These are phyloP conservation scores for Verasper variegatus DNA, from an alignment of 2,113 vertebrate species.

Conservation along the genomic window DNA sequence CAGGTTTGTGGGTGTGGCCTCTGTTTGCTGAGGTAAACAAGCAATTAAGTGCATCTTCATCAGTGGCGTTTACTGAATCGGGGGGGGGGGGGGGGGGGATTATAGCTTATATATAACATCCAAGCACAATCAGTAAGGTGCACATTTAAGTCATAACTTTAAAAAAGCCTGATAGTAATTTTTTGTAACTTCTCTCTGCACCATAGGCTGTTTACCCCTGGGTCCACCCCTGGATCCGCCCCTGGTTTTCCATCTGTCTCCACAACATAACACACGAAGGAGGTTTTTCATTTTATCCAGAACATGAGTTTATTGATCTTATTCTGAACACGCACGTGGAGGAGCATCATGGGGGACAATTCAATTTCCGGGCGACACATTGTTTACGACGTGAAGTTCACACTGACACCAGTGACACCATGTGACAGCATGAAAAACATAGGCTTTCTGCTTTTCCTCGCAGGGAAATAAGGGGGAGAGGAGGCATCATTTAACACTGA, in stretches of 20 bases:
- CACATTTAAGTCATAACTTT: too few species aligned
- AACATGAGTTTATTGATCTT: conserved; percentile 55
- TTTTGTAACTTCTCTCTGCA: too few species aligned
- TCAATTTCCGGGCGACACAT: conserved; percentile 49
- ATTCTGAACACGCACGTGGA: conserved; percentile 48
- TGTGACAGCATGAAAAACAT: conserved; percentile 42
- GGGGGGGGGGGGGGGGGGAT: too few species aligned
- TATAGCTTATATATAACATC: too few species aligned
- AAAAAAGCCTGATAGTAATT: too few species aligned
- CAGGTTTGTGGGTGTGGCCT: conserved; percentile 12
- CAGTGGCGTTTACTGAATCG: too few species aligned
- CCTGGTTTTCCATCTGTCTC: neutral
- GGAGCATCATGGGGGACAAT: conserved; percentile 12
- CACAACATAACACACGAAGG: neutral
- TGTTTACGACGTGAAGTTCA: conserved; percentile 51
- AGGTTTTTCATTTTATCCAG: conserved; percentile 17
- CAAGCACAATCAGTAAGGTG: too few species aligned
- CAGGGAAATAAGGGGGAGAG: conserved; percentile 31
- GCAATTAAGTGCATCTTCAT: too few species aligned
- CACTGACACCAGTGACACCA: conserved; percentile 38
- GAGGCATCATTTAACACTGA: conserved; percentile 48
- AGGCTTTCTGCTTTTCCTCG: conserved; percentile 21
- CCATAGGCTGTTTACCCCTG: too few species aligned
- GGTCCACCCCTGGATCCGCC: too few species aligned
- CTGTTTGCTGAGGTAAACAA: neutral